Evolutionary conservation across 2,797 vertebrate genomes (phyloP).

Genomic region (Siniperca undulata): DNA sequence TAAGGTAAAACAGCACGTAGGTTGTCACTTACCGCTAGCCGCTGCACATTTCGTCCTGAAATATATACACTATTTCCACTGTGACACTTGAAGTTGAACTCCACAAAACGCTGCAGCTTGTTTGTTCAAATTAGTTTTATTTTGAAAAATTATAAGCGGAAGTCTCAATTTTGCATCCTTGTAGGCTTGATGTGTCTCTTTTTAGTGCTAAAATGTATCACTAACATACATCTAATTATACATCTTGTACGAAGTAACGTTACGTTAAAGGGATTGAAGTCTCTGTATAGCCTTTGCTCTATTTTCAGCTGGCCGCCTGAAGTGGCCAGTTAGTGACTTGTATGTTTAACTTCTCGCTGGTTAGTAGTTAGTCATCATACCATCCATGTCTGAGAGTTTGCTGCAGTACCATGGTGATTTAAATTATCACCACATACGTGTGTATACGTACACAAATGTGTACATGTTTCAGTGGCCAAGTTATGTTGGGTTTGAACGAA

Average conservation of each 20-base stretch:
- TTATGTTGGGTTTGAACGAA: background rate
- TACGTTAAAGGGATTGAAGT: background rate
- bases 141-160: constrained; percentile 52
- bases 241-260: background rate
- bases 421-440: background rate
- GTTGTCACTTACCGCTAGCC: background rate
- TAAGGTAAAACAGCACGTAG: background rate
- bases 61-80: background rate
- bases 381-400: background rate
- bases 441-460: background rate
- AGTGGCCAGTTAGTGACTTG: constrained; percentile 1
- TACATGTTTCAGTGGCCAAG: background rate
- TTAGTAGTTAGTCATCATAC: background rate
- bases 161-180: background rate
- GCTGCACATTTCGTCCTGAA: background rate
- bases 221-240: background rate
- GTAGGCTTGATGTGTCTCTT: background rate
- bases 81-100: background rate
- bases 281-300: background rate
- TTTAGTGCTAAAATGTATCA: background rate
- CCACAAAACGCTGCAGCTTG: background rate
- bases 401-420: background rate
- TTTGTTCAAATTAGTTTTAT: constrained; percentile 14
- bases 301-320: no score
- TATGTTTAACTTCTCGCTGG: background rate